phyloP scores from a whole-genome alignment of 2,888 invertebrate genomes.

The Lycia hirtaria region DNA sequence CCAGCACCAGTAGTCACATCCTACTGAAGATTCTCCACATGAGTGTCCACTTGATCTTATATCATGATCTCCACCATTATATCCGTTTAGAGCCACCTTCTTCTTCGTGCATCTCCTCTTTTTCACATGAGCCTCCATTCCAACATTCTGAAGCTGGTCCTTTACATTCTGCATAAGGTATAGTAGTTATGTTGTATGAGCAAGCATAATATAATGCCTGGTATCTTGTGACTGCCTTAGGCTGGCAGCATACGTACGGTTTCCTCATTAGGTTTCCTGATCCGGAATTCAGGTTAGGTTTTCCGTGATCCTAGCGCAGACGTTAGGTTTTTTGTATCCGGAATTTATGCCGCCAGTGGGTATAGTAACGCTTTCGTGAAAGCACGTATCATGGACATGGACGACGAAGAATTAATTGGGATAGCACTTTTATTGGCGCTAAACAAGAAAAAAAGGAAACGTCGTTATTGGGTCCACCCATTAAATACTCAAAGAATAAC shows the following conservation, averaged over 20 bases:
- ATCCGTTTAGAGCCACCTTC: not conserved
- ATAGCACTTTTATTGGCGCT: conserved; percentile 6
- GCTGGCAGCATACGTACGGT: not conserved
- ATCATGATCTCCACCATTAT: not conserved
- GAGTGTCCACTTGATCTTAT: too few relatives aligned
- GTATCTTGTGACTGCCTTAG: not conserved
- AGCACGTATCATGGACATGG: too few relatives aligned
- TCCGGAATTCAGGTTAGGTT: too few relatives aligned
- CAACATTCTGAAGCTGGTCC: not conserved
- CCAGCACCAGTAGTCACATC: not conserved
- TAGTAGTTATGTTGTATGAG: not conserved
- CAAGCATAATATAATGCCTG: not conserved
- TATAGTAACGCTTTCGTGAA: not conserved
- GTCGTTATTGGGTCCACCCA: not conserved
- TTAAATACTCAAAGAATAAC: not conserved
- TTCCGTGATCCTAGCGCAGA: too few relatives aligned
- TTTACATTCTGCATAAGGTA: not conserved
- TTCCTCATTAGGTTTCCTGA: conserved; percentile 28
- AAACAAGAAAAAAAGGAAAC: not conserved
- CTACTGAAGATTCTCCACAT: too few relatives aligned
- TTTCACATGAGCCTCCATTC: not conserved
- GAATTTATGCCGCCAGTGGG: conserved; percentile 2
- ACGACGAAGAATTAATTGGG: not conserved
- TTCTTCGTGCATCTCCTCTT: not conserved
- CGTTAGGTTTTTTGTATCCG: too few relatives aligned